Conservation (phyloP, 2,113 vertebrate species). For the Leptobrachium ailaonicum region DNA sequence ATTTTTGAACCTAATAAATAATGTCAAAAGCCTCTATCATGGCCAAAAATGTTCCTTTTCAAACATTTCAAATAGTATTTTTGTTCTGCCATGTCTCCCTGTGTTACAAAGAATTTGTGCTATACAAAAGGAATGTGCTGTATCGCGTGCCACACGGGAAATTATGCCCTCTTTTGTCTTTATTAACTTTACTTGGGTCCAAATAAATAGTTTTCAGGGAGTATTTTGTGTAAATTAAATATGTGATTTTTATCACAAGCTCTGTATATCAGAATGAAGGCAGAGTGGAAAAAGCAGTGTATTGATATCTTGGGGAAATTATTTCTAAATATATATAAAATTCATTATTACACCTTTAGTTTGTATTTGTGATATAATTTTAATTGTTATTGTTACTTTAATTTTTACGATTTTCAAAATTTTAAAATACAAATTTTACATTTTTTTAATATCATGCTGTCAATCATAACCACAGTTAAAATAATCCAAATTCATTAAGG, state of each 20-base stretch:
- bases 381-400: no score
- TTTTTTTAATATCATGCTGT: no score
- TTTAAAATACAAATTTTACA: no score
- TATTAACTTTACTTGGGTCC: conserved; percentile 10
- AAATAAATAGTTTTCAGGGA: not conserved
- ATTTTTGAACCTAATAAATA: conserved; percentile 87
- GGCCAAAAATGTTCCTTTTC: conserved; percentile 80
- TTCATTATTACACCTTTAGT: no score
- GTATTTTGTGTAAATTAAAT: conserved; percentile 33
- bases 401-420: no score
- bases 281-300: not conserved
- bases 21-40: conserved; percentile 85
- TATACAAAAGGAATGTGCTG: conserved; percentile 74
- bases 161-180: conserved; percentile 30
- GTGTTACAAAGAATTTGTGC: conserved; percentile 77
- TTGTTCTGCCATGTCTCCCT: conserved; percentile 76
- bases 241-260: not conserved
- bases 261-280: not conserved
- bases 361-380: no score
- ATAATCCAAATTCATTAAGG: no score
- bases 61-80: conserved; percentile 88
- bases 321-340: no score
- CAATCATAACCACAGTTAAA: no score
- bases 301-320: no score
- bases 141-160: conserved; percentile 73